Evolutionary conservation across 2,888 invertebrate genomes (phyloP).

Genomic region (Ochlodes sylvanus): DNA sequence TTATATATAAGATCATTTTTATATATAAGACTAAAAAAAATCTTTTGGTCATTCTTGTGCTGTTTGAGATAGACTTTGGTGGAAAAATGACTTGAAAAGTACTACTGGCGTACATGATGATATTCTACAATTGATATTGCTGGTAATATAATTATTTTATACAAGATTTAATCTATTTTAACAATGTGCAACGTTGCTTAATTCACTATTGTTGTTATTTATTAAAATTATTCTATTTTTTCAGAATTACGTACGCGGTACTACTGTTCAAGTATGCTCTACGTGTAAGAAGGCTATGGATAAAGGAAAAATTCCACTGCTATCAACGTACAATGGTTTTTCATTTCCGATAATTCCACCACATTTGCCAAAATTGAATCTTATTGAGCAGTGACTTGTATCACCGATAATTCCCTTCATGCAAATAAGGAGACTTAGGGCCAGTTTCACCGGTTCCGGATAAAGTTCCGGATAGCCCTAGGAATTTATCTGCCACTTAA

Average conservation of each 20-base stretch:
- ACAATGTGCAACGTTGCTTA: neutral
- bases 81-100: slow-evolving; percentile 44
- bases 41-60: slow-evolving; percentile 47
- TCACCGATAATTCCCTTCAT: slow-evolving; percentile 52
- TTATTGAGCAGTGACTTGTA: slow-evolving; percentile 47
- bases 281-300: slow-evolving; percentile 43
- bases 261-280: slow-evolving; percentile 44
- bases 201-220: slow-evolving; percentile 32
- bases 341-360: slow-evolving; percentile 48
- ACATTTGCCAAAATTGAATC: slow-evolving; percentile 47
- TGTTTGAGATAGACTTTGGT: slow-evolving; percentile 49
- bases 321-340: slow-evolving; percentile 47
- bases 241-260: slow-evolving; percentile 44
- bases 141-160: slow-evolving; percentile 38
- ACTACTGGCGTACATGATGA: slow-evolving; percentile 44
- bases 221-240: slow-evolving; percentile 39
- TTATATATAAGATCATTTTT: no score
- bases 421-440: slow-evolving; percentile 52
- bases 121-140: slow-evolving; percentile 46
- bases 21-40: no score
- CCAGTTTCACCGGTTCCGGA: no score
- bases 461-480: no score
- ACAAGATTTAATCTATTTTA: neutral
- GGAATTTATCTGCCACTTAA: no score
- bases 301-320: slow-evolving; percentile 12